Evolutionary conservation across 2,797 vertebrate species (phyloP).

Genomic region (Periparus ater): DNA sequence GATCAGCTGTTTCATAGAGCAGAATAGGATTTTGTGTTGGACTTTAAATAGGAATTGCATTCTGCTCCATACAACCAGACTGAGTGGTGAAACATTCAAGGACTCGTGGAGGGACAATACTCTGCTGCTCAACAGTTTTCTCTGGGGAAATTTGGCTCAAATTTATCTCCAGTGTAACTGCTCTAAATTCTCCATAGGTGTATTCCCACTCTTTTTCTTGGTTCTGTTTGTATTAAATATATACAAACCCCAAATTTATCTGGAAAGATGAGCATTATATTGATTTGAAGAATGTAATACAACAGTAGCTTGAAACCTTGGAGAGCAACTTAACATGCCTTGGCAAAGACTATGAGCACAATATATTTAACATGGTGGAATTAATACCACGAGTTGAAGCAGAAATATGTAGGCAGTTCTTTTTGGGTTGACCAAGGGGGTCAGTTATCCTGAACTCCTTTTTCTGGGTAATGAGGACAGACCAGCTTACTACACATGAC

Average conservation of each 20-base stretch:
- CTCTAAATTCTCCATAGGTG: background rate
- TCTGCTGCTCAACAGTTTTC: background rate
- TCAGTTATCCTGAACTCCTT: background rate
- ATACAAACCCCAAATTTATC: background rate
- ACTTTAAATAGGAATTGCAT: background rate
- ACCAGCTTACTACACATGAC: background rate
- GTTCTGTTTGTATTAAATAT: background rate
- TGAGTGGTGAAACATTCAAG: background rate
- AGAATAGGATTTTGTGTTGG: background rate
- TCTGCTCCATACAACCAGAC: background rate
- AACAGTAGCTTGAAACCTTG: background rate
- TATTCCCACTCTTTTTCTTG: background rate
- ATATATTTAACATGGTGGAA: background rate
- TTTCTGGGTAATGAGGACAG: background rate
- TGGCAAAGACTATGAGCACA: background rate
- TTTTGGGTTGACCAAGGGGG: background rate
- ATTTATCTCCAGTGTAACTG: background rate
- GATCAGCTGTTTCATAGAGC: background rate
- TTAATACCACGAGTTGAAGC: background rate
- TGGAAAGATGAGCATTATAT: background rate
- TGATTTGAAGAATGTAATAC: background rate
- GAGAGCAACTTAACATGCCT: background rate
- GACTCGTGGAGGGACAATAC: rapidly evolving
- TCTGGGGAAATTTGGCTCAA: background rate
- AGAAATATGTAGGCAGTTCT: background rate